phyloP scores from a whole-genome alignment of 92 coral and sea anemone species.

The Palythoa caribaeorum region DNA sequence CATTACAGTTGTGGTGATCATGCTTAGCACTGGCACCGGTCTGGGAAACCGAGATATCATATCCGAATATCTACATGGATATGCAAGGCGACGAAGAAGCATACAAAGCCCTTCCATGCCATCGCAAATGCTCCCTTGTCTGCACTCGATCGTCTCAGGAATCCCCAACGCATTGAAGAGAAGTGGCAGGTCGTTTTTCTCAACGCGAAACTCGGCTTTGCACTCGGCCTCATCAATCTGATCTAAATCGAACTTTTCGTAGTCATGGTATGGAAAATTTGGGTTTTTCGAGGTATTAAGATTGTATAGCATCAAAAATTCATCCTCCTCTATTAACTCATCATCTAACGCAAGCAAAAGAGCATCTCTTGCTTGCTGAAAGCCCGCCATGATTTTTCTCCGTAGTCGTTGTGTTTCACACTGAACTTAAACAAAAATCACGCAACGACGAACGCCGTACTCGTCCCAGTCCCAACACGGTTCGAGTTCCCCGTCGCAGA shows the following conservation, averaged over 20 bases:
- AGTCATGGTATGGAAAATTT: background rate
- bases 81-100: background rate
- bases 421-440: no score
- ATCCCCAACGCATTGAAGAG: constrained; percentile 9
- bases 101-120: background rate
- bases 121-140: background rate
- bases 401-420: no score
- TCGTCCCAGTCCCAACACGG: no score
- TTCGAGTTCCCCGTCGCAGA: no score
- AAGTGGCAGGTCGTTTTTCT: constrained; percentile 24
- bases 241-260: background rate
- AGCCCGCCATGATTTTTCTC: background rate
- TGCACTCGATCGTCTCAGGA: constrained; percentile 9
- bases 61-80: background rate
- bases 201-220: constrained; percentile 19
- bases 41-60: constrained; percentile 22
- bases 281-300: background rate
- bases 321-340: background rate
- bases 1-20: constrained; percentile 7
- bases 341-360: background rate
- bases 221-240: background rate
- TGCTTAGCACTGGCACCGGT: background rate
- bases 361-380: background rate
- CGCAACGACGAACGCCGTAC: no score
- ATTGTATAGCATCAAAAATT: background rate